Evolutionary conservation across 2,797 vertebrate genomes (phyloP), one percentile per base, ranked within the genome.

Genomic region (Urocyon cinereoargenteus): DNA sequence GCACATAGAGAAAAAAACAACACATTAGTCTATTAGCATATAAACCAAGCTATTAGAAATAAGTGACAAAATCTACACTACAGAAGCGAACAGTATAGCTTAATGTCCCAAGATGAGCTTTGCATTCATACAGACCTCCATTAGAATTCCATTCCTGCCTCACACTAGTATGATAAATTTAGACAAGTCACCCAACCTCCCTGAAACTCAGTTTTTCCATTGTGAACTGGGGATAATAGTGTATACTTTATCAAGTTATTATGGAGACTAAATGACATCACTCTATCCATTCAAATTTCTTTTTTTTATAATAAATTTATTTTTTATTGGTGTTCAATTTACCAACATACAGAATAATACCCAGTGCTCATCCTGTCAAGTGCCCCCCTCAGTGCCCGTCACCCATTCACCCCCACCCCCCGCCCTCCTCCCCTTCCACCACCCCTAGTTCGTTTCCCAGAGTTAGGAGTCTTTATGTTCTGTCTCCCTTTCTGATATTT

Each of bases 1-100:
- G 75, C 57, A 90, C 62, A 73, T 15, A 86, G 49, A 83, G 34
- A 64, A 85, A 93, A 77, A 94, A 66, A 51, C 31, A 78, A 66
- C 91, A n/a, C 45, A 90, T 57, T 85, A 85, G 31, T 75, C 40
- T 90, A 87, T 28, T 96, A 90, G 55, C 77, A 91, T 94, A 73
- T 94, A 79, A 83, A 78, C 34, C 12, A 68, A 88, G 22, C 55
- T 90, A 92, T 55, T 77, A 73, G 36, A 95, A 93, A 72, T 40
- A 95, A 96, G 78, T 92, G 61, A 86, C 12, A 86, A 87, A 78
- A 94, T 91, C 85, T 88, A 68, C 57, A 88, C 55, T n/a, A 40
- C n/a, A 84, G 36, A 92, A 92, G 24, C 49, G 91, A 66, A 36
- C 31, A 53, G 26, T 34, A 84, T 24, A 70, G 61, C 26, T 96